A percentile compares a stretch with the other conserved stretches of the same genome.
These are phyloP conservation scores for Acestrorhynchus altus DNA, from an alignment of 2,797 vertebrate species.

Conservation along the genomic window DNA sequence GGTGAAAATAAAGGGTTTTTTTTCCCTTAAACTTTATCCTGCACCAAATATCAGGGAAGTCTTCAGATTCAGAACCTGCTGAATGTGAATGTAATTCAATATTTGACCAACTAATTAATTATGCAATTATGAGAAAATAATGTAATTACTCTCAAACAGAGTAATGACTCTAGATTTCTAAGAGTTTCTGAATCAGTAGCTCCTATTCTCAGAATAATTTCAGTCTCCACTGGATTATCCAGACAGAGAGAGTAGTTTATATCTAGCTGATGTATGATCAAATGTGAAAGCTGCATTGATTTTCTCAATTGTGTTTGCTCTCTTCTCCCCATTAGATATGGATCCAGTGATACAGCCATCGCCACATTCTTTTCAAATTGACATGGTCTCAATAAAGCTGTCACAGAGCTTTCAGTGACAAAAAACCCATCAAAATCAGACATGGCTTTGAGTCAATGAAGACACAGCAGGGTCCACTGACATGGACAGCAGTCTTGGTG, in stretches of 20 bases:
- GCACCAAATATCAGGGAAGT: no score
- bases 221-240: neutral
- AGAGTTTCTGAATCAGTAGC: neutral
- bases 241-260: constrained; percentile 54
- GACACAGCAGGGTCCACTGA: constrained; percentile 59
- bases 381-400: constrained; percentile 75
- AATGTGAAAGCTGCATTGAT: constrained; percentile 79
- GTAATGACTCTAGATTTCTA: neutral
- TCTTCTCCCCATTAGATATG: constrained; percentile 79
- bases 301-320: constrained; percentile 79
- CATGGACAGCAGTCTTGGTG: constrained; percentile 52
- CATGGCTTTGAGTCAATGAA: constrained; percentile 59
- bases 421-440: constrained; percentile 43
- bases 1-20: no score
- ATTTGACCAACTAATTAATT: neutral
- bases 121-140: neutral
- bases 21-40: no score
- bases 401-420: constrained; percentile 71
- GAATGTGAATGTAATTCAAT: neutral
- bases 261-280: constrained; percentile 75
- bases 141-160: neutral
- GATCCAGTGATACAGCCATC: constrained; percentile 72
- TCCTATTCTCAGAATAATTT: neutral
- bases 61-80: no score
- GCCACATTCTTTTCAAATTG: constrained; percentile 76